Evolutionary conservation across 2,113 vertebrate genomes (phyloP), one percentile per base, ranked within the genome.

Genomic region (Nestor notabilis): DNA sequence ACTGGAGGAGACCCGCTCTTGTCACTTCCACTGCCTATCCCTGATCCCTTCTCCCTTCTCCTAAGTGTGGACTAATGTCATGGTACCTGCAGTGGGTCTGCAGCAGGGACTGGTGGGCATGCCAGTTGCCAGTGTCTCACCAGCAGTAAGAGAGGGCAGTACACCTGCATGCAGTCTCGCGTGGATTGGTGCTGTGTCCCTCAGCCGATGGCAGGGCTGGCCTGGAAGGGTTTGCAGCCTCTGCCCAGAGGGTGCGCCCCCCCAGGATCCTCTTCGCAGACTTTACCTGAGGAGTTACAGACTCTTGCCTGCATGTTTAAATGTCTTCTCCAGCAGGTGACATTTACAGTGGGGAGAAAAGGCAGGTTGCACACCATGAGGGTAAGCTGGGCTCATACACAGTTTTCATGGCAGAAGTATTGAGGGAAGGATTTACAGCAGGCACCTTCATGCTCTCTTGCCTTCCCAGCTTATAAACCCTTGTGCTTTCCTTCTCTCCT

Each of bases 41-140:
- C 21, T 37, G 15, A 65, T 49, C 23, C 10, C n/a, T 69, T 37
- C 55, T 49, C 23, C 10, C n/a, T 69, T 37, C 55, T 89, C 8
- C 23, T 15, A 61, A 75, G 35, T 1, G 1, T 13, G n/a, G 19
- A 50, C 37, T 52, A 4, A 20, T 8, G 23, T 21, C n/a, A 39
- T 69, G 49, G 44, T 25, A 35, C 41, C 63, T 43, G 35, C 0
- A 1, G 9, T 23, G 44, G 29, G 39, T 11, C 44, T 43, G 23
- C 46, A 43, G 35, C 17, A 49, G 64, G 39, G 44, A 24, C 44
- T 19, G 19, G n/a, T 0, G 1, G 44, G 21, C 37, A 63, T 0
- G 1, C 21, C 7, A 2, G 16, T 3, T 0, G 1, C 21, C 7
- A 2, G 16, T 3, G 0, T 61, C 24, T n/a, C 52, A 10, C 60